These are phyloP conservation scores for Melanostoma scalare DNA, from an alignment of 2,888 invertebrate species.

Conservation along the genomic window DNA sequence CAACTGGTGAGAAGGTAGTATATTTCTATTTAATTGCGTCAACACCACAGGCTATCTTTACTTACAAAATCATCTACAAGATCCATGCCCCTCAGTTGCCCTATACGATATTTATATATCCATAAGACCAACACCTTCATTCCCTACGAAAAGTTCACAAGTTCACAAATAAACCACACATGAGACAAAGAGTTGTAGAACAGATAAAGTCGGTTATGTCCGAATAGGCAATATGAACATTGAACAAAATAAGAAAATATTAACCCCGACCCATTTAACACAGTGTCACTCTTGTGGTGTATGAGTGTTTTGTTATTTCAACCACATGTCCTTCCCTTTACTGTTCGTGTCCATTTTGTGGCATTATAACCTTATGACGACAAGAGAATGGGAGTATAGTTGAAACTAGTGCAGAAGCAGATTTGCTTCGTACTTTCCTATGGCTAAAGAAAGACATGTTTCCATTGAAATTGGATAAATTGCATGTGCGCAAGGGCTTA, in stretches of 20 bases:
- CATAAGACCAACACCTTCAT: slow-evolving; percentile 47
- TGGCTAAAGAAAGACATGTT: slow-evolving; percentile 16
- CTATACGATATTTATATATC: slow-evolving; percentile 7
- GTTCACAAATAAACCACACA: slow-evolving; percentile 47
- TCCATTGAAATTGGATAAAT: slow-evolving; percentile 23
- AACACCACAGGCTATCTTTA: slow-evolving; percentile 46
- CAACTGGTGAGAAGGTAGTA: neutral
- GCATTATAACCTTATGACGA: slow-evolving; percentile 44
- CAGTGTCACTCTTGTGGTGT: slow-evolving; percentile 55
- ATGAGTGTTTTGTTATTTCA: slow-evolving; percentile 58
- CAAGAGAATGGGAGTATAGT: slow-evolving; percentile 58
- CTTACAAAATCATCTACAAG: slow-evolving; percentile 52
- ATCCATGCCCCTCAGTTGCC: slow-evolving; percentile 6
- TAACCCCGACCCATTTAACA: slow-evolving; percentile 63
- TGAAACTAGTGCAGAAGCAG: slow-evolving; percentile 38
- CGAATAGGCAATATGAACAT: slow-evolving; percentile 64
- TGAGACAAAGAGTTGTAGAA: slow-evolving; percentile 64
- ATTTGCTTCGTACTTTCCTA: slow-evolving; percentile 20
- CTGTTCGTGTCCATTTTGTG: slow-evolving; percentile 43
- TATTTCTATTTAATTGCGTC: slow-evolving; percentile 54
- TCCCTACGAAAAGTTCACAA: slow-evolving; percentile 45
- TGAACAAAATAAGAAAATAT: slow-evolving; percentile 69
- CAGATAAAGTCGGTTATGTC: slow-evolving; percentile 67
- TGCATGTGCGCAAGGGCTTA: slow-evolving; percentile 11
- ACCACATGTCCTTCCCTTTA: slow-evolving; percentile 51